Evolutionary conservation across 2,113 vertebrate genomes (phyloP).

Genomic region (Rostratula benghalensis): DNA sequence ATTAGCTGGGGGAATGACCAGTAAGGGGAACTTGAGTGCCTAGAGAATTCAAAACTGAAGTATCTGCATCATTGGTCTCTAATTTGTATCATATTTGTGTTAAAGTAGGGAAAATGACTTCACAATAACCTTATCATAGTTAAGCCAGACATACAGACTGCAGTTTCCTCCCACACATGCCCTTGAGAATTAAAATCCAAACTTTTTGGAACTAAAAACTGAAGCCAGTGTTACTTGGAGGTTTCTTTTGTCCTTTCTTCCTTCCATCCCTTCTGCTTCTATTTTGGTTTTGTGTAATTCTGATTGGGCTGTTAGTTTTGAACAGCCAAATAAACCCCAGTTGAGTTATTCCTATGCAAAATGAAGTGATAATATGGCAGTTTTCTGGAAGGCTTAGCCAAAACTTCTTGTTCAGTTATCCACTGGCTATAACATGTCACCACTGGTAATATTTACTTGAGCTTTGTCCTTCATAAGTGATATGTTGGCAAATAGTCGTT

Average conservation of each 20-base stretch:
- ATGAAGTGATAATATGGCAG: not conserved
- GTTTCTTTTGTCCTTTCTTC: not conserved
- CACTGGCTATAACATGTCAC: not conserved
- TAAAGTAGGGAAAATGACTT: not conserved
- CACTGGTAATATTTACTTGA: not conserved
- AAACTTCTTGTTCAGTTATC: not conserved
- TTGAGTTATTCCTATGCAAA: not conserved
- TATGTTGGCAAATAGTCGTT: not conserved
- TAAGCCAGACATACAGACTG: not conserved
- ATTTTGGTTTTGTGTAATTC: not conserved
- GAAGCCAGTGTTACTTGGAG: not conserved
- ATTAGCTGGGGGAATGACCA: not conserved
- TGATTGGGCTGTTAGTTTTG: not conserved
- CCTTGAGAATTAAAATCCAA: not conserved
- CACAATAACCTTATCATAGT: not conserved
- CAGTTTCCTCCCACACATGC: not conserved
- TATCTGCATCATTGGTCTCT: not conserved
- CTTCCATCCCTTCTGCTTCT: not conserved
- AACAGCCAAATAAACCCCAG: not conserved
- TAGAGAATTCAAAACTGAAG: not conserved
- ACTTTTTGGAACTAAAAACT: not conserved
- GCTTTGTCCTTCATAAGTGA: conserved; percentile 23
- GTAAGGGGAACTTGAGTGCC: not conserved
- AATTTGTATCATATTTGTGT: not conserved
- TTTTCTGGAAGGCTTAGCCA: not conserved